A percentile compares a stretch with the other conserved stretches of the same genome.
Evolutionary conservation across 2,113 vertebrate genomes (phyloP).

Genomic region (Nansenia antarctica): DNA sequence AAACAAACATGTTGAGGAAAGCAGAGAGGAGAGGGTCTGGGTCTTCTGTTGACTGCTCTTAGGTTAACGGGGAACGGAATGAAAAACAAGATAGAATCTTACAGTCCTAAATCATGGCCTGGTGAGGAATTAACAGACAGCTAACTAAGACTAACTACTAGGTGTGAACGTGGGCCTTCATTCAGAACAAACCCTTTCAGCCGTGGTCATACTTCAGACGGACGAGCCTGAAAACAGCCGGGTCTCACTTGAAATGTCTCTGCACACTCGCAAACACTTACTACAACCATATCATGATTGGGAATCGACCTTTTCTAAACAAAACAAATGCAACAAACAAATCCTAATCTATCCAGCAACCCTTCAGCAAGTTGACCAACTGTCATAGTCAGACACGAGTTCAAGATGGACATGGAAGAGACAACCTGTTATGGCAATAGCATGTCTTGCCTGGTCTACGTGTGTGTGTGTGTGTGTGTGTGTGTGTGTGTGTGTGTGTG

Average conservation of each 20-base stretch:
- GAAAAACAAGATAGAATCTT: constrained; percentile 8
- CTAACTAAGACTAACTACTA: constrained; percentile 8
- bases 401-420: constrained; percentile 34
- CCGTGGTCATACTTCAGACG: constrained; percentile 3
- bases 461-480: constrained; percentile 2
- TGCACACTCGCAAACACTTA: constrained; percentile 11
- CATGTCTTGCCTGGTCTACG: constrained; percentile 26
- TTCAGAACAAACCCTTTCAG: constrained; percentile 26
- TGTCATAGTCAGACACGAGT: constrained; percentile 38
- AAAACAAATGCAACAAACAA: constrained; percentile 7
- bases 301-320: background rate
- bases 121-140: constrained; percentile 28
- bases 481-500: constrained; percentile 26
- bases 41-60: background rate
- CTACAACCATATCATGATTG: constrained; percentile 14
- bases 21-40: background rate
- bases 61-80: constrained; percentile 14
- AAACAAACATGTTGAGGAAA: constrained; percentile 13
- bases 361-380: constrained; percentile 10
- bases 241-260: constrained; percentile 13
- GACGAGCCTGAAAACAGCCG: constrained; percentile 3
- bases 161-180: constrained; percentile 39
- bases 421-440: constrained; percentile 1
- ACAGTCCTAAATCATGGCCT: constrained; percentile 8
- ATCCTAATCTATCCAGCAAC: constrained; percentile 34